Conservation (phyloP, 2,113 vertebrate species). For the Sinocyclocheilus rhinocerous region DNA sequence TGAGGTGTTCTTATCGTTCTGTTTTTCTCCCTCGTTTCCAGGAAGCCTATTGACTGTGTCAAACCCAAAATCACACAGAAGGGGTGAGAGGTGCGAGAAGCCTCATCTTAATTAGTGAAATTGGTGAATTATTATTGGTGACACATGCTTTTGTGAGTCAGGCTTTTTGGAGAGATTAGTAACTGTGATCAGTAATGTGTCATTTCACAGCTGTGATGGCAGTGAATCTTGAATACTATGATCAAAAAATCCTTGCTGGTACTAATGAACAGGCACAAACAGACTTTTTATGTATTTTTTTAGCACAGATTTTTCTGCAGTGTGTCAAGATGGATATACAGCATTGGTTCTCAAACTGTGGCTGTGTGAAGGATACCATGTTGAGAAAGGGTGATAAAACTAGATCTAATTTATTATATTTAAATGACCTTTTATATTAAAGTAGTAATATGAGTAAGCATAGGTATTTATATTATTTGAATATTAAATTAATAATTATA, state of each 20-base stretch:
- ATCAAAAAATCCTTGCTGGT: background rate
- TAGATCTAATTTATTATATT: too few relatives aligned
- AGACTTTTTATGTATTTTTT: background rate
- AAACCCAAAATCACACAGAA: constrained; percentile 13
- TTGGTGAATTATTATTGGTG: constrained; percentile 1
- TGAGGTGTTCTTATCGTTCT: background rate
- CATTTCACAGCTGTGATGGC: background rate
- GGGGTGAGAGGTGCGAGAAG: background rate
- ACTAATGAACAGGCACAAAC: background rate
- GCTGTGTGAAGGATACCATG: background rate
- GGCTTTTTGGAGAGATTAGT: constrained; percentile 17
- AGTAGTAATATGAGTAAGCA: too few relatives aligned
- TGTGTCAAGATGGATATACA: background rate
- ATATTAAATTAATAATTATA: too few relatives aligned
- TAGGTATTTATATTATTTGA: too few relatives aligned
- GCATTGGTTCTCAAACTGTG: background rate
- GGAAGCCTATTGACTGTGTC: background rate
- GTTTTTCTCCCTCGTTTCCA: background rate
- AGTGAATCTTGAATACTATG: constrained; percentile 7
- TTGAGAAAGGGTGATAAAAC: too few relatives aligned
- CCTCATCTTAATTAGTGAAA: constrained; percentile 5
- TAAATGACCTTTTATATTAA: too few relatives aligned
- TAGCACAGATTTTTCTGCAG: background rate
- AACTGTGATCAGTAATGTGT: constrained; percentile 10
- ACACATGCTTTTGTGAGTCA: constrained; percentile 31